Percentiles rank a stretch among this genome's conserved stretches.
These are phyloP conservation scores for Andricus quercusramuli DNA, from an alignment of 2,888 invertebrate genomes.

Conservation along the genomic window DNA sequence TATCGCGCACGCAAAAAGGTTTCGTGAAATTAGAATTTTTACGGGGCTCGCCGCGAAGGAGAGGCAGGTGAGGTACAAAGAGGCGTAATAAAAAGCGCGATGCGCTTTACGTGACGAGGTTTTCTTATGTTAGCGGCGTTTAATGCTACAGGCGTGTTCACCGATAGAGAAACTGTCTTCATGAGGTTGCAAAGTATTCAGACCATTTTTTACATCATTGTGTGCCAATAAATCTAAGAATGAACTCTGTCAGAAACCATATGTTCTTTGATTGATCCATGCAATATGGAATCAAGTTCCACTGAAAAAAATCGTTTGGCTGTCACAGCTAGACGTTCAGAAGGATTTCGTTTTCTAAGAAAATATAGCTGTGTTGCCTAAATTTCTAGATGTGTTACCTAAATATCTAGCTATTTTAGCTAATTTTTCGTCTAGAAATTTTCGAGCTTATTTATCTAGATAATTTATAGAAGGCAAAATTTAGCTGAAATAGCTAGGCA, in stretches of 20 bases:
- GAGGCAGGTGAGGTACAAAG: slow-evolving; percentile 50
- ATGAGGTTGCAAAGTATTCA: not conserved
- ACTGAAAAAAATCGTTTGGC: too few relatives aligned
- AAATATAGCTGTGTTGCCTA: too few relatives aligned
- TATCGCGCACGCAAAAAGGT: slow-evolving; percentile 51
- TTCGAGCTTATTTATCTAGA: too few relatives aligned
- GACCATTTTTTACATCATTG: not conserved
- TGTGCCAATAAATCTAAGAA: not conserved
- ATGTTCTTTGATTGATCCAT: too few relatives aligned
- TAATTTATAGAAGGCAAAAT: too few relatives aligned
- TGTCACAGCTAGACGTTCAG: too few relatives aligned
- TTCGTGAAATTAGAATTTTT: slow-evolving; percentile 73
- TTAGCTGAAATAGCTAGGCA: too few relatives aligned
- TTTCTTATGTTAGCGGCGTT: slow-evolving; percentile 55
- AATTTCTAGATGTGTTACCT: too few relatives aligned
- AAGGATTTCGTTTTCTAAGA: too few relatives aligned
- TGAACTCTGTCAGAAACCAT: not conserved
- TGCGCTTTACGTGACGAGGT: slow-evolving; percentile 60
- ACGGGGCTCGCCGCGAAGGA: slow-evolving; percentile 59
- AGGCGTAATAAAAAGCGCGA: slow-evolving; percentile 58
- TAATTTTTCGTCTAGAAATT: too few relatives aligned
- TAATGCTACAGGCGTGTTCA: slow-evolving; percentile 45
- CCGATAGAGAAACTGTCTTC: not conserved
- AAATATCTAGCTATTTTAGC: too few relatives aligned
- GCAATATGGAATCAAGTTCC: too few relatives aligned